These are phyloP conservation scores for Athalia cordata DNA, from an alignment of 2,888 invertebrate species.

Conservation along the genomic window DNA sequence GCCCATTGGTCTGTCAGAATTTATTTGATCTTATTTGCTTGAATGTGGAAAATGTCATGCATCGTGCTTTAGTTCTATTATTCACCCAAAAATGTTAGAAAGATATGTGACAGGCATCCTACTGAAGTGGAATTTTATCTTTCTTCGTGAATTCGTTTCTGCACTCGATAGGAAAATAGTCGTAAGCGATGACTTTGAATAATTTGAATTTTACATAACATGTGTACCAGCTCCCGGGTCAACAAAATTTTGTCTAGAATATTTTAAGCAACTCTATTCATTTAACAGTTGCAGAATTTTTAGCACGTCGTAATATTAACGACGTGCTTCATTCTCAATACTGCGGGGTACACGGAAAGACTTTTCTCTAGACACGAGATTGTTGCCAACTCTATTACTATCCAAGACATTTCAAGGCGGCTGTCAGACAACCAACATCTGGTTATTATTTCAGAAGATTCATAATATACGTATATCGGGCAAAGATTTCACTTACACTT, in stretches of 20 bases:
- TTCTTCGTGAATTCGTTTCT: conserved; percentile 10
- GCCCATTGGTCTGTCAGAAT: neutral
- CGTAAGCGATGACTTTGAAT: neutral
- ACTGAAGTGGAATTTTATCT: too few relatives aligned
- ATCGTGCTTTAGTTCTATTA: conserved; percentile 18
- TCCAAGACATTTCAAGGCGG: conserved; percentile 41
- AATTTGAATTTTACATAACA: neutral
- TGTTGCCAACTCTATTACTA: conserved; percentile 42
- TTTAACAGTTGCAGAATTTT: conserved; percentile 16
- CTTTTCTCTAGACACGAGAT: conserved; percentile 29
- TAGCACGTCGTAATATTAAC: conserved; percentile 10
- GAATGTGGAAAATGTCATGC: neutral
- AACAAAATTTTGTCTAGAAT: conserved; percentile 7
- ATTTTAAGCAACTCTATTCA: conserved; percentile 26
- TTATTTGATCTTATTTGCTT: neutral
- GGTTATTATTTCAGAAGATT: conserved; percentile 28
- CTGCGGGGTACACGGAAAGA: conserved; percentile 10
- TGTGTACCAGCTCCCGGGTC: neutral
- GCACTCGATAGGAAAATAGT: neutral
- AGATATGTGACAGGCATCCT: too few relatives aligned
- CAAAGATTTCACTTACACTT: conserved; percentile 26
- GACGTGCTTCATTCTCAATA: neutral
- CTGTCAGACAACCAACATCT: conserved; percentile 40
- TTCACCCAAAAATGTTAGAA: neutral
- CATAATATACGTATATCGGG: neutral